phyloP scores from a whole-genome alignment of 2,888 invertebrate genomes.

The Resseliella maxima region DNA sequence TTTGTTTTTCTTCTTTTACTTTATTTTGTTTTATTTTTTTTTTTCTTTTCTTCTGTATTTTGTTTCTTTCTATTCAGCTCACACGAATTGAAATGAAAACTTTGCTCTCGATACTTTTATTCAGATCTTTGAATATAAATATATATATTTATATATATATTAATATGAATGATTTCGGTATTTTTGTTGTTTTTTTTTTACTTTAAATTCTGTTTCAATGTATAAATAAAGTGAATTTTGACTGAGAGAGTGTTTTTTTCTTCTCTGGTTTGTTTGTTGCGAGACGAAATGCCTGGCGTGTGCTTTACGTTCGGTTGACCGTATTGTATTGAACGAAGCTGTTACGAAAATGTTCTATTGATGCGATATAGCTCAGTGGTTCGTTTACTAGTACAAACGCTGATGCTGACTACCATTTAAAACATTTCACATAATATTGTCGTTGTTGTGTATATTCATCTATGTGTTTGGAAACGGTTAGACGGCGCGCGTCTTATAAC shows the following conservation, averaged over 20 bases:
- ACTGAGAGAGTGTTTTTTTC: neutral
- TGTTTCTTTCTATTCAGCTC: too few species aligned
- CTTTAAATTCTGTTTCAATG: neutral
- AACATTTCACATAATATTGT: neutral
- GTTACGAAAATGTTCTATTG: slow-evolving; percentile 41
- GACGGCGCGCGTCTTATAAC: neutral
- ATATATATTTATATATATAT: too few species aligned
- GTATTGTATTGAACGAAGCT: slow-evolving; percentile 38
- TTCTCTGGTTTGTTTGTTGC: neutral
- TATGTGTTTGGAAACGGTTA: too few species aligned
- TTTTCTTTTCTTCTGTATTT: too few species aligned
- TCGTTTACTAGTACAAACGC: slow-evolving; percentile 17
- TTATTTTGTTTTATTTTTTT: neutral
- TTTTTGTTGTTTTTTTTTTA: neutral
- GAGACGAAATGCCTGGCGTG: slow-evolving; percentile 37
- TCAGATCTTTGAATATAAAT: neutral
- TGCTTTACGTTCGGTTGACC: slow-evolving; percentile 54
- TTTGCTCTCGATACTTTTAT: neutral
- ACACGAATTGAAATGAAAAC: too few species aligned
- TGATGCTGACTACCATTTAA: neutral
- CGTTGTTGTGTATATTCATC: neutral
- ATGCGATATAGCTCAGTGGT: slow-evolving; percentile 43
- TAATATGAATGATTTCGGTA: too few species aligned
- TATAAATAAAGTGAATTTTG: slow-evolving; percentile 28
- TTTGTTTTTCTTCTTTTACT: neutral